A percentile compares a stretch with the other conserved stretches of the same genome.
phyloP scores from a whole-genome alignment of 1,140 invertebrate species.

The Oppia nitens region DNA sequence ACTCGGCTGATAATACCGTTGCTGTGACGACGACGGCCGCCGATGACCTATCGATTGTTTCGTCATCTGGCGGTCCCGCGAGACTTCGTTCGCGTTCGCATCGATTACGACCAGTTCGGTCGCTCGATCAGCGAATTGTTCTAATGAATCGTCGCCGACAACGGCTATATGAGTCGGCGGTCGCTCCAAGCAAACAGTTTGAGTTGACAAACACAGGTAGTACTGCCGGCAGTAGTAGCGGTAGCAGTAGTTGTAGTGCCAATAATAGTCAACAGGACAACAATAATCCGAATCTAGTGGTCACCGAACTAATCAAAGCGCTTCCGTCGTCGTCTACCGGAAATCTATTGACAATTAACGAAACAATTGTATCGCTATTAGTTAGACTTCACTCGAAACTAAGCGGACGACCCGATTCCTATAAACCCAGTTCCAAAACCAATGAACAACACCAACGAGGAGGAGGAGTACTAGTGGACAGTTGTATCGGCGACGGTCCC shows the following conservation, averaged over 20 bases:
- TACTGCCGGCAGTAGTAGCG: too few relatives aligned
- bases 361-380: conserved; percentile 77
- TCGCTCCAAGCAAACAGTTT: background rate
- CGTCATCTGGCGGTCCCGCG: background rate
- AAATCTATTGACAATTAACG: conserved; percentile 35
- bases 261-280: background rate
- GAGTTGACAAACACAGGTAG: background rate
- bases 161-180: background rate
- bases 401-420: conserved; percentile 61
- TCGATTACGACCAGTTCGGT: background rate
- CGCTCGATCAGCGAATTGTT: background rate
- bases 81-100: background rate
- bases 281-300: background rate
- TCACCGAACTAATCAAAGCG: background rate
- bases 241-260: too few relatives aligned
- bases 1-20: too few relatives aligned
- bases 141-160: background rate
- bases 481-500: conserved; percentile 65
- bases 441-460: background rate
- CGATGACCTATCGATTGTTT: background rate
- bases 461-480: conserved; percentile 19
- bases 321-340: background rate
- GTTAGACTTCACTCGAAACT: conserved; percentile 83
- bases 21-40: background rate
- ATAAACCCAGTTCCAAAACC: conserved; percentile 35